phyloP scores from a whole-genome alignment of 2,888 invertebrate species.

The Dryobotodes eremita region DNA sequence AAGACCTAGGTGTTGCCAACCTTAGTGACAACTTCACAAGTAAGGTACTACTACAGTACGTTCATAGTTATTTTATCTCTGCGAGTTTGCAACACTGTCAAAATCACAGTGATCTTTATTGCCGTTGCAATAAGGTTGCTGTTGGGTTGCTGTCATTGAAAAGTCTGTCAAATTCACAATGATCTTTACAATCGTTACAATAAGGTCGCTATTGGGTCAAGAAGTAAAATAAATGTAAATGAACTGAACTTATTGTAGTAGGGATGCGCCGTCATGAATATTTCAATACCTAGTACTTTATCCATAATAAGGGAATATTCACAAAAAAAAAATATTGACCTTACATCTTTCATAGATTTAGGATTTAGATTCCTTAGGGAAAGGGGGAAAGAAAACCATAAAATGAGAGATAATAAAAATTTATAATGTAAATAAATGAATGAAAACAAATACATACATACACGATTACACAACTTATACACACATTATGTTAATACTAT shows the following conservation, averaged over 20 bases:
- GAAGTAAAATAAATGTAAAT: background rate
- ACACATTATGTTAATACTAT: constrained; percentile 73
- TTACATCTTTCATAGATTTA: background rate
- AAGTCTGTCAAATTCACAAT: too few species aligned
- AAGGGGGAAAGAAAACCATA: constrained; percentile 5
- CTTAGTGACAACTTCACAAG: too few species aligned
- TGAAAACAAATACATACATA: constrained; percentile 79
- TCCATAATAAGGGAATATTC: background rate
- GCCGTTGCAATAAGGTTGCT: too few species aligned
- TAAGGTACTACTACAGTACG: too few species aligned
- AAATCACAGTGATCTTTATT: too few species aligned
- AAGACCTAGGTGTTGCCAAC: too few species aligned
- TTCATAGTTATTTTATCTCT: too few species aligned
- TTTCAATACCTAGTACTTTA: background rate
- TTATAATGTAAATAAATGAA: constrained; percentile 76
- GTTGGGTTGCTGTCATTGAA: too few species aligned
- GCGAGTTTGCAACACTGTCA: too few species aligned
- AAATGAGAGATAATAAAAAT: constrained; percentile 69
- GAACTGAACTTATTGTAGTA: background rate
- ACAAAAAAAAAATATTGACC: background rate
- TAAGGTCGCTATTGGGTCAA: too few species aligned
- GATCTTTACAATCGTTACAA: too few species aligned
- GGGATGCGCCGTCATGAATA: background rate
- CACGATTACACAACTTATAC: constrained; percentile 81
- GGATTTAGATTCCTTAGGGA: background rate